phyloP scores from a whole-genome alignment of 2,888 invertebrate genomes.

The Xestia c-nigrum region DNA sequence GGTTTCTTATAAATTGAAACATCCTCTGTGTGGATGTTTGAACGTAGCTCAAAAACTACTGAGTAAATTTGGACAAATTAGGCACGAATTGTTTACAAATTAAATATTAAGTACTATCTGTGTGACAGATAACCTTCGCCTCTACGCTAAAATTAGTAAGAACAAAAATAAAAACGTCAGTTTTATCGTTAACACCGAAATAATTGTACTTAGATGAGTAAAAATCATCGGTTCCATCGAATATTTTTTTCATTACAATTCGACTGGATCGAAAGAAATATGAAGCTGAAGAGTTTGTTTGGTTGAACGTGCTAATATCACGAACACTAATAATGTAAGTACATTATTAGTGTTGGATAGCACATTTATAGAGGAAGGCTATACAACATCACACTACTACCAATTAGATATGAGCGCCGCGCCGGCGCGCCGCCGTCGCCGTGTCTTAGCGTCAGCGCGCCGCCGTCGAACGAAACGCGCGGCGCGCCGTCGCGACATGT shows the following conservation, averaged over 20 bases:
- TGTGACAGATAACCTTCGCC: conserved; percentile 26
- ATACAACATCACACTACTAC: too few species aligned
- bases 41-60: background rate
- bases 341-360: too few species aligned
- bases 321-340: too few species aligned
- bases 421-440: too few species aligned
- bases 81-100: conserved; percentile 21
- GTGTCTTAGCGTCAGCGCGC: too few species aligned
- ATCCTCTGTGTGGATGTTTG: background rate
- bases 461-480: too few species aligned
- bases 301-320: too few species aligned
- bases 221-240: background rate
- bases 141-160: background rate
- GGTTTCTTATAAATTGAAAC: background rate
- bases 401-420: too few species aligned
- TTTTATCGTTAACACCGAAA: conserved; percentile 2
- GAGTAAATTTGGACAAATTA: conserved; percentile 17
- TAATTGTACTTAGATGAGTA: background rate
- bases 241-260: background rate
- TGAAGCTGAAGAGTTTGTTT: too few species aligned
- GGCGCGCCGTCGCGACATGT: too few species aligned
- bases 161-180: background rate
- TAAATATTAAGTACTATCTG: conserved; percentile 7
- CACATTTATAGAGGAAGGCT: too few species aligned
- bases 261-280: background rate